Percentiles rank a stretch among this genome's conserved stretches.
These are phyloP conservation scores for Cossypha caffra DNA, from an alignment of 2,797 vertebrate species.

Conservation along the genomic window DNA sequence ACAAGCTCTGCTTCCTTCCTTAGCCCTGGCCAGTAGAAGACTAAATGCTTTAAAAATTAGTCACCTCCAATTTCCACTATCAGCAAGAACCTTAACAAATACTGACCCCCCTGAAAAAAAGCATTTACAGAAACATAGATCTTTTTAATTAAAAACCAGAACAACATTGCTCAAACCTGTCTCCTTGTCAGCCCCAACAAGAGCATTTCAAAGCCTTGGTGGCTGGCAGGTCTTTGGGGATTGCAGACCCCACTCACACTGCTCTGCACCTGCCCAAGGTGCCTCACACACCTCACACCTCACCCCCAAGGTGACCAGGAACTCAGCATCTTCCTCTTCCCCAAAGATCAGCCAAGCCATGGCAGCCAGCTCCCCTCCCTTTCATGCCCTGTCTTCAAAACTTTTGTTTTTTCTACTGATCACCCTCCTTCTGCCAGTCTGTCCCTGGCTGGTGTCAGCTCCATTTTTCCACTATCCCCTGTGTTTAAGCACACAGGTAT, in stretches of 20 bases:
- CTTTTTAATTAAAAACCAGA: background rate
- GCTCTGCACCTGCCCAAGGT: background rate
- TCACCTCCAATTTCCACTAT: background rate
- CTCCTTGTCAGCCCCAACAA: background rate
- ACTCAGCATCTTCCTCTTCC: background rate
- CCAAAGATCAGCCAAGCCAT: background rate
- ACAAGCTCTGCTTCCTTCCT: background rate
- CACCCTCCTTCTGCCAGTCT: background rate
- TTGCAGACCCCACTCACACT: background rate
- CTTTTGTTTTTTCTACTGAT: background rate
- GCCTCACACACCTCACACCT: accelerated
- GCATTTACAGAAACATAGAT: background rate
- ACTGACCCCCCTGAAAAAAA: background rate
- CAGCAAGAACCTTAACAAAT: background rate
- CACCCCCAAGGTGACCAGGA: accelerated
- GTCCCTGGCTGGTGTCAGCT: background rate
- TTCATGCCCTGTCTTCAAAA: background rate
- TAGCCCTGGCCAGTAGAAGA: background rate
- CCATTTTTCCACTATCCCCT: background rate
- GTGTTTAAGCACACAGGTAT: background rate
- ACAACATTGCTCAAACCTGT: background rate
- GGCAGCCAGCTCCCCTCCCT: background rate
- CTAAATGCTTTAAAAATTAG: background rate
- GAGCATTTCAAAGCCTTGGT: background rate
- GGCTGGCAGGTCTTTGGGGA: background rate